Evolutionary conservation across 2,113 vertebrate genomes (phyloP), one percentile per base, ranked within the genome.

Genomic region (Opisthocomus hoazin): DNA sequence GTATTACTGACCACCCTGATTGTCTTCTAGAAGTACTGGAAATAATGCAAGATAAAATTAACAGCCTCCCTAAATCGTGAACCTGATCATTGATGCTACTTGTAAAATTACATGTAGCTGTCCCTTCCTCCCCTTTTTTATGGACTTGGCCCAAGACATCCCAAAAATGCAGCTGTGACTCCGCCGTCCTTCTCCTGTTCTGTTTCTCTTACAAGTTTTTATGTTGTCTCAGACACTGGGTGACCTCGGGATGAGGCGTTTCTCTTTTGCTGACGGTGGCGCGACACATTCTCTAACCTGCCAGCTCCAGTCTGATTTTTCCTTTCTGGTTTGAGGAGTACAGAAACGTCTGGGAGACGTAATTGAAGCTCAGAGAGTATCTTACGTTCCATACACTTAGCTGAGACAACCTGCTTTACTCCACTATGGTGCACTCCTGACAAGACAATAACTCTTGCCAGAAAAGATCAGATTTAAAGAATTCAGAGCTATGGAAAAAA

Each of bases 181-280:
- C 19, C 18, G 10, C 65, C 53, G 51, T 48, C 18, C 39, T 92
- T 17, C 64, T 45, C 58, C 63, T 3, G 2, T 37, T 45, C 30
- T 39, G 36, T 48, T 92, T 85, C 60, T 68, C n/a, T 57, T 34
- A 8, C 5, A 9, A 9, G 12, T 69, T 41, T 64, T 73, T 41
- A 65, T 5, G 6, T 34, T 41, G 24, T 32, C 57, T 54, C 1
- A 2, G 82, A 66, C 51, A 36, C 15, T 9, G n/a, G 15, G 24
- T 66, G 57, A 70, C 37, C 56, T 12, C 0, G 0, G 30, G 63
- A 26, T 19, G 37, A n/a, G 26, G 34, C 15, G 1, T 61, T 84
- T 77, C 23, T 81, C 36, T 56, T 69, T 11, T 41, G 58, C 12
- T 43, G 64, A 15, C 54, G 48, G 45, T 39, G 45, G 36, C 36